A percentile compares a stretch with the other conserved stretches of the same genome.
Conservation (phyloP, 2,888 invertebrate species). For the Dryadula phaetusa region DNA sequence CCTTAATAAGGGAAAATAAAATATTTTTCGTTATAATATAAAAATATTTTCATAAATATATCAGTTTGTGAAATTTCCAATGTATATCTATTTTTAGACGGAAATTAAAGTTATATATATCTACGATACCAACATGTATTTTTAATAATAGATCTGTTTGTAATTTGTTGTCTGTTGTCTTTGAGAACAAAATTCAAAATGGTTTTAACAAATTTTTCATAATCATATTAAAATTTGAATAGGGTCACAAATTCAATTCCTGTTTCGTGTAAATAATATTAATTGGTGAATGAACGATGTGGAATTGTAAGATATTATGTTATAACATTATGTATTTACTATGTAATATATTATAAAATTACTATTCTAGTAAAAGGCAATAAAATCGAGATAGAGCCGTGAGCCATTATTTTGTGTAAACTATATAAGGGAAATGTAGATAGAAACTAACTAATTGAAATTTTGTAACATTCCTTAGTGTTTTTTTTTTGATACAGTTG, state of each 20-base stretch:
- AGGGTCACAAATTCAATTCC: background rate
- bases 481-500: conserved; percentile 24
- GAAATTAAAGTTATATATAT: background rate
- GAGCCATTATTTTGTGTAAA: conserved; percentile 66
- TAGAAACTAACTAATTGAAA: conserved; percentile 47
- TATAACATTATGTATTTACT: background rate
- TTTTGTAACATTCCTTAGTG: conserved; percentile 10
- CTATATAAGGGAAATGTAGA: conserved; percentile 54
- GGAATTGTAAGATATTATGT: background rate
- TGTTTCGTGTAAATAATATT: background rate
- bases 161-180: background rate
- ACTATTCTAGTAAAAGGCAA: background rate
- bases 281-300: background rate
- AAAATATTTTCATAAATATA: conserved; percentile 18
- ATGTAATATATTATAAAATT: background rate
- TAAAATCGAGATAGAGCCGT: background rate
- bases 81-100: background rate
- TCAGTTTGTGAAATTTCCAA: background rate
- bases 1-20: background rate
- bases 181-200: background rate
- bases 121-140: too few species aligned
- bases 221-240: background rate
- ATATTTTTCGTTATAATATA: conserved; percentile 8
- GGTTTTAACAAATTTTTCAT: background rate
- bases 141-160: too few species aligned